Evolutionary conservation across 2,888 invertebrate genomes (phyloP), one percentile per base, ranked within the genome.

Genomic region (Apotomis turbidana): DNA sequence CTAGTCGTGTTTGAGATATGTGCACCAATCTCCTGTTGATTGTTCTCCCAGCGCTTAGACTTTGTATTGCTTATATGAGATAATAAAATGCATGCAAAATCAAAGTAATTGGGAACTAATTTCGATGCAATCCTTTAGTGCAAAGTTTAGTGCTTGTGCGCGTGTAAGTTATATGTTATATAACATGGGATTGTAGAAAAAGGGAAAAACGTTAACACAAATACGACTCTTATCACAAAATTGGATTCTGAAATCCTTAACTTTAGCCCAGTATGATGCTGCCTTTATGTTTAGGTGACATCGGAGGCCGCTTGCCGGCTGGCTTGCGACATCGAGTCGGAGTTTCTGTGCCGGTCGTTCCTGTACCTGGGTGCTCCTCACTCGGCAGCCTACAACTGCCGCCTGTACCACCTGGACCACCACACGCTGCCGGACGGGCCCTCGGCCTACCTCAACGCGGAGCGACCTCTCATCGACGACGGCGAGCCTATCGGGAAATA

Each of bases 391-490:
- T 97, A 98, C 94, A 98, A 98, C 90, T 98, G 98, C 89, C 96
- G 98, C 75, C 94, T 98, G 51, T 98, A 97, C 94, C 98, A 98
- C 83, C 94, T 98, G 85, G 98, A 98, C 87, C 98, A 98, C 88
- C 97, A 97, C 92, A 97, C 97, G 0, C 92, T 98, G 68, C 98
- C 98, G 0, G 98, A 98, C 83, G 98, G 98, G 54, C 97, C 98
- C 0, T 97, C 97, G 59, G 97, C 98, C 5, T 98, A 97, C 85
- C 93, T 97, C 76, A 98, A 97, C 81, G 97, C 97, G 4, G 98
- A 98, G 83, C 94, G 98, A 76, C 98, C 98, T 0, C 94, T 98
- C 52, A 96, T 98, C 77, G 98, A 98, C 85, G 97, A 97, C 78
- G 98, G 98, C 8, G 97, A 97, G 84, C 95, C 97, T 12, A 96